A percentile compares a stretch with the other conserved stretches of the same genome.
phyloP scores from a whole-genome alignment of 2,888 invertebrate species.

The Trichogramma dendrolimi region DNA sequence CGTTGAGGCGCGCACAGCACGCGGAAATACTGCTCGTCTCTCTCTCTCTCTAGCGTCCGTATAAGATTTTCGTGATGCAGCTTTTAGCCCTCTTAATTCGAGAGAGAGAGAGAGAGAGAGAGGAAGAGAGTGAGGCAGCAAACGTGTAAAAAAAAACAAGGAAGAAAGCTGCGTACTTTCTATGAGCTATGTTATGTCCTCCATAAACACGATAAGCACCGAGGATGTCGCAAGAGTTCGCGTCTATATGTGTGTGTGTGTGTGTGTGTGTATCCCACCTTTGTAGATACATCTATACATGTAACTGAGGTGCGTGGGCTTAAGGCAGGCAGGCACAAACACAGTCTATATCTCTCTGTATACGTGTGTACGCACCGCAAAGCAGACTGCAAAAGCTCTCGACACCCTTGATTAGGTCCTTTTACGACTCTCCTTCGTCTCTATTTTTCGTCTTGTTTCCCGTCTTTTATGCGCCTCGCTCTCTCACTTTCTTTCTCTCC shows the following conservation, averaged over 20 bases:
- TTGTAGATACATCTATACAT: not conserved
- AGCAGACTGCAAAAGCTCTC: conserved; percentile 30
- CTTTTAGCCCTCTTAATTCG: conserved; percentile 40
- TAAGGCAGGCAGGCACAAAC: too few species aligned
- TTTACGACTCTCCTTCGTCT: conserved; percentile 31
- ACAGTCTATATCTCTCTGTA: too few species aligned
- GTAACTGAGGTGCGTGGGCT: conserved; percentile 6
- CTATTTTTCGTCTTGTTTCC: not conserved
- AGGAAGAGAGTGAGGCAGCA: too few species aligned
- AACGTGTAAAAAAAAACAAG: too few species aligned
- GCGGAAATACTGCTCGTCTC: too few species aligned
- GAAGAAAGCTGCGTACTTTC: too few species aligned
- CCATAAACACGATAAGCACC: conserved; percentile 45
- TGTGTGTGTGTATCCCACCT: not conserved
- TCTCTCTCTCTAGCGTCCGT: not conserved
- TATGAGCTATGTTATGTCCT: conserved; percentile 34
- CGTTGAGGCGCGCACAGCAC: not conserved
- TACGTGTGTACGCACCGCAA: conserved; percentile 1
- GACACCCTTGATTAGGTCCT: conserved; percentile 34
- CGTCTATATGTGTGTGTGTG: too few species aligned
- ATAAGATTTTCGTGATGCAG: conserved; percentile 27
- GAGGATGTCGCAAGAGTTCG: conserved; percentile 35
- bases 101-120: conserved; percentile 4
- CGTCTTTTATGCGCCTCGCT: not conserved
- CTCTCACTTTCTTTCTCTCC: conserved; percentile 4